Evolutionary conservation across 1,140 invertebrate species (phyloP).

Genomic region (Melitaea cinxia): DNA sequence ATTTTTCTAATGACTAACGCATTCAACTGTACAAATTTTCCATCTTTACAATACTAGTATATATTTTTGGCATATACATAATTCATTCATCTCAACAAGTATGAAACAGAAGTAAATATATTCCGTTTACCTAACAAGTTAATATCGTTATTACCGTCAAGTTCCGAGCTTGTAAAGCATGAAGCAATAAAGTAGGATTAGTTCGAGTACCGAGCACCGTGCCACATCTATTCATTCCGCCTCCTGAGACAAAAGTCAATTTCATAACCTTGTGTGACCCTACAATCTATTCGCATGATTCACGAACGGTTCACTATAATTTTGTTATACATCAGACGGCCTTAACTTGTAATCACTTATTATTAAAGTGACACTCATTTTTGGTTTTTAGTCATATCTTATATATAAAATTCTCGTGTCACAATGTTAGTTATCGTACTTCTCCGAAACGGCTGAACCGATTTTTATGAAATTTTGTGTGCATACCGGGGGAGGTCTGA

Average conservation of each 20-base stretch:
- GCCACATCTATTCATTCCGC: conserved; percentile 34
- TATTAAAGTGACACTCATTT: conserved; percentile 38
- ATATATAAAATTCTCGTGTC: not conserved
- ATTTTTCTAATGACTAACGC: too few relatives aligned
- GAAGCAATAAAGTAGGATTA: not conserved
- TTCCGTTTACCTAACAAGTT: not conserved
- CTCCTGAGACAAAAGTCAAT: conserved; percentile 38
- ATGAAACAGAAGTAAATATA: not conserved
- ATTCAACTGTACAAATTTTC: too few relatives aligned
- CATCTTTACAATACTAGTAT: too few relatives aligned
- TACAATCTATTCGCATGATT: conserved; percentile 43
- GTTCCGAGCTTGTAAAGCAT: not conserved
- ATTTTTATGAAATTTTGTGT: too few relatives aligned
- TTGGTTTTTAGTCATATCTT: conserved; percentile 1
- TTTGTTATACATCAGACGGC: conserved; percentile 22
- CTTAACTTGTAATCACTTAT: conserved; percentile 33
- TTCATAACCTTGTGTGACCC: conserved; percentile 45
- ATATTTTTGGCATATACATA: too few relatives aligned
- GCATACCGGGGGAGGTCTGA: too few relatives aligned
- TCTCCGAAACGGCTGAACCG: too few relatives aligned
- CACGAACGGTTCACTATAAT: conserved; percentile 36
- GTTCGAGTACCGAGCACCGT: not conserved
- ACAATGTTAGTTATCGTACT: not conserved
- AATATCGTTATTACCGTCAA: not conserved
- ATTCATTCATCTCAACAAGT: too few relatives aligned